phyloP scores from a whole-genome alignment of 1,140 invertebrate species.

The Saccostrea echinata region DNA sequence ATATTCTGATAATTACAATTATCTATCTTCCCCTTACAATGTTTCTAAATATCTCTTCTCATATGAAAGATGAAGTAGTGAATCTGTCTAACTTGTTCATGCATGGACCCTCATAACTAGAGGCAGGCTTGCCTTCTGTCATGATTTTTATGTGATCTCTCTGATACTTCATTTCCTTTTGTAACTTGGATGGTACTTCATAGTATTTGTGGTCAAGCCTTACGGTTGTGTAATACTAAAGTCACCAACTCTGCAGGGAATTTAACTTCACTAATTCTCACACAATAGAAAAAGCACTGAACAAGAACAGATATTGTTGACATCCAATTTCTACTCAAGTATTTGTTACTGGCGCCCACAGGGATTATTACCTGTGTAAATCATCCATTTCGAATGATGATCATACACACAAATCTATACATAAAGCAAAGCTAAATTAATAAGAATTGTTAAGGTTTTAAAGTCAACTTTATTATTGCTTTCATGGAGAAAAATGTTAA shows the following conservation, averaged over 20 bases:
- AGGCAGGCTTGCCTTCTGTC: constrained; percentile 8
- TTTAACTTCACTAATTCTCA: constrained; percentile 13
- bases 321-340: constrained; percentile 10
- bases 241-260: constrained; percentile 32
- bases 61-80: too few relatives aligned
- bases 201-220: constrained; percentile 30
- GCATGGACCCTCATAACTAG: not conserved
- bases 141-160: constrained; percentile 3
- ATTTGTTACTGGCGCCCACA: constrained; percentile 18
- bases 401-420: not conserved
- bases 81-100: not conserved
- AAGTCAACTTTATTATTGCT: not conserved
- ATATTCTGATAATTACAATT: too few relatives aligned
- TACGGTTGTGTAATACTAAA: not conserved
- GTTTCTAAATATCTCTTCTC: too few relatives aligned
- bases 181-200: not conserved
- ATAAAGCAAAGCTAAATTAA: not conserved
- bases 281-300: constrained; percentile 22
- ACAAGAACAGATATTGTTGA: constrained; percentile 23
- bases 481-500: not conserved
- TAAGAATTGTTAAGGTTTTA: not conserved
- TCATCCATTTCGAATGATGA: not conserved
- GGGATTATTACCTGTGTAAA: constrained; percentile 29
- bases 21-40: too few relatives aligned
- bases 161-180: not conserved